Base-by-base conservation (phyloP, 2,888 invertebrate genomes). In the Axea sp. region DNA sequence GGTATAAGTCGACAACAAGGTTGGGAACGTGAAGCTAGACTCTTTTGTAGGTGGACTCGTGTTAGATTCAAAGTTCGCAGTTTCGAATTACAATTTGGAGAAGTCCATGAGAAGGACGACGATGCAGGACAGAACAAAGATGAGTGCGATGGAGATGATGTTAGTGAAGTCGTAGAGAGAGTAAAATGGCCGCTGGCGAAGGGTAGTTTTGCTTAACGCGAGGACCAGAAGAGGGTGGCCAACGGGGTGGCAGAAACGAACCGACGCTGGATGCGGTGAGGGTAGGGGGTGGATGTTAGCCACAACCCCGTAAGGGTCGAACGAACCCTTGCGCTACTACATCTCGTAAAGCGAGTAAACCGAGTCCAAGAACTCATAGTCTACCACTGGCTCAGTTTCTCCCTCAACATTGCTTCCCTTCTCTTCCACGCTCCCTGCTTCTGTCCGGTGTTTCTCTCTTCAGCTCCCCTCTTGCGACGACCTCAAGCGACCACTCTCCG, bases 231-330 rank as follows among this genome's bases (percentile, higher is more conserved):
- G 83, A 82, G 83, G 84, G 83, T 82, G 83, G 83, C 82, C 81
- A 81, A 81, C 80, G 77, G 80, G 81, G 83, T 82, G 83, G 83
- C 79, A 81, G 81, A 80, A 78, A 78, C 80, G 78, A 76, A 77
- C 75, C 72, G 79, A 75, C 77, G 77, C 76, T 75, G 31, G 57
- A 45, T 77, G 77, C 72, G 77, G 76, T 67, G 76, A 73, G 78
- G 79, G 76, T 75, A 78, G 80, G 80, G 79, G 81, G 82, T 79
- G 80, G 82, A 81, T 81, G 86, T 84, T 87, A 87, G 87, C 87
- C 87, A 87, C 87, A 87, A 86, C 87, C 87, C 87, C 87, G 86
- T 86, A 86, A 87, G 87, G 87, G 87, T 87, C 86, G 86, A 85
- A 81, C 85, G 84, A 84, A 86, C 86, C 86, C 85, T 86, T 83